Percentiles rank a stretch among this genome's conserved stretches.
phyloP scores from a whole-genome alignment of 2,113 vertebrate species.

The Hippolais icterina region DNA sequence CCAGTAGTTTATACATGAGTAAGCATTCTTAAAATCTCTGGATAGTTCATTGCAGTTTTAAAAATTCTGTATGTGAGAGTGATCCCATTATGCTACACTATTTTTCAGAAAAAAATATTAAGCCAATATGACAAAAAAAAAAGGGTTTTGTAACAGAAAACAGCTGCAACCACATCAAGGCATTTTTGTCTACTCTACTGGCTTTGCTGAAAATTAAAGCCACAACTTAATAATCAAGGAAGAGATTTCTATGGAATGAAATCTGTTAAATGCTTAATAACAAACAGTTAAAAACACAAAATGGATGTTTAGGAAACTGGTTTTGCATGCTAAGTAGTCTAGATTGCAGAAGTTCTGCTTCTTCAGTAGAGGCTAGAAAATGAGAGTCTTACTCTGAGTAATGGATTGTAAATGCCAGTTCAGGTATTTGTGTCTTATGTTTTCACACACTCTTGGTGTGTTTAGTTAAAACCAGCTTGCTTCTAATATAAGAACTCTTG shows the following conservation, averaged over 20 bases:
- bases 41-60: background rate
- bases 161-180: conserved; percentile 68
- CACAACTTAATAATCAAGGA: conserved; percentile 39
- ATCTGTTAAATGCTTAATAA: conserved; percentile 45
- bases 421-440: background rate
- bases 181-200: conserved; percentile 48
- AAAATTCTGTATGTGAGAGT: background rate
- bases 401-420: background rate
- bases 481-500: background rate
- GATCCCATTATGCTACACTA: background rate
- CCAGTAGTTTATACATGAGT: background rate
- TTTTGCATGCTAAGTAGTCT: background rate
- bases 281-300: conserved; percentile 54
- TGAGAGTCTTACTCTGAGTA: background rate
- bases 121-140: background rate
- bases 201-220: conserved; percentile 60
- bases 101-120: background rate
- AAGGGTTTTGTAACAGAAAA: conserved; percentile 42
- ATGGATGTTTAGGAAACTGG: background rate
- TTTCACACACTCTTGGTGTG: background rate
- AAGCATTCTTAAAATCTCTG: background rate
- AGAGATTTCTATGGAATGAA: conserved; percentile 32
- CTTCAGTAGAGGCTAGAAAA: background rate
- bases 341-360: background rate
- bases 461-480: background rate